Conservation (phyloP, 1,140 invertebrate species). For the Triops longicaudatus region DNA sequence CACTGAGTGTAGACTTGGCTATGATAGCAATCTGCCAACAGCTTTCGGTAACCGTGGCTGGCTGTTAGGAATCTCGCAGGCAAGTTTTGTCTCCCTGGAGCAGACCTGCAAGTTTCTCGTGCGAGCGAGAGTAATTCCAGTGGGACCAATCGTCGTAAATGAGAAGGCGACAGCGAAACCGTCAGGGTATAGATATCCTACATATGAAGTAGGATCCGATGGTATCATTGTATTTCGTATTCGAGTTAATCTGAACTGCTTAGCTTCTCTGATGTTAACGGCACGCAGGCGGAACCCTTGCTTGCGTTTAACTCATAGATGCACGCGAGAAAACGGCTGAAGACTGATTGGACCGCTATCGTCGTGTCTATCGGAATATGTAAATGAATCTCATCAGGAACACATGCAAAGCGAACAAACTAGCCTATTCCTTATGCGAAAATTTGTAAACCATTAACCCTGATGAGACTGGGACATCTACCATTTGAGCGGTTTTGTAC, state of each 20-base stretch:
- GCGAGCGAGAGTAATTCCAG: neutral
- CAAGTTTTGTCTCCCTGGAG: neutral
- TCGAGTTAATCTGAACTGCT: neutral
- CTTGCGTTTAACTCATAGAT: neutral
- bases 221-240: neutral
- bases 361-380: neutral
- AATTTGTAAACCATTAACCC: neutral
- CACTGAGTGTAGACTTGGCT: neutral
- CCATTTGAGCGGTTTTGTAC: too few species aligned
- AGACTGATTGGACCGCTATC: constrained; percentile 11
- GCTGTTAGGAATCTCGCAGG: constrained; percentile 4
- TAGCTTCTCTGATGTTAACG: neutral
- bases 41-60: neutral
- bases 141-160: constrained; percentile 1
- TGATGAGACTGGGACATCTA: neutral
- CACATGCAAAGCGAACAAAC: neutral
- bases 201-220: neutral
- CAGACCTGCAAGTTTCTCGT: neutral
- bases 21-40: constrained; percentile 4
- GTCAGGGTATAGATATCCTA: neutral
- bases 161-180: neutral
- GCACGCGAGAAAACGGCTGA: neutral
- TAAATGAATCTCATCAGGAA: neutral
- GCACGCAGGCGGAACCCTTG: neutral
- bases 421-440: neutral